A percentile compares a stretch with the other conserved stretches of the same genome.
phyloP scores from a whole-genome alignment of 2,888 invertebrate genomes.

The Sphinx pinastri region DNA sequence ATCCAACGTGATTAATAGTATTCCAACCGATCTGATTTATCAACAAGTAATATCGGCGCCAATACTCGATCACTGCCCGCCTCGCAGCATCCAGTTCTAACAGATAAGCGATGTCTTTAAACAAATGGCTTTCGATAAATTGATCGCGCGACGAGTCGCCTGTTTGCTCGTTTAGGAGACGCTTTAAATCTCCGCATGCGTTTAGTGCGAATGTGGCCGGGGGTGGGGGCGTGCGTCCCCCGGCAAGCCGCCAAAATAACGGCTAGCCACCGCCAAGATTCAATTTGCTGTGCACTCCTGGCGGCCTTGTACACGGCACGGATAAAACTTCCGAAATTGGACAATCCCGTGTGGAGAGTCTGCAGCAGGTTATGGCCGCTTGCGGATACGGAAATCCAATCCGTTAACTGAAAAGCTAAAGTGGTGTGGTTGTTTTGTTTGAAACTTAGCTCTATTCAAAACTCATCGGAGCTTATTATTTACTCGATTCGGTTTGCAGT shows the following conservation, averaged over 20 bases:
- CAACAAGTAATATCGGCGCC: conserved; percentile 12
- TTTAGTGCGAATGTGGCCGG: background rate
- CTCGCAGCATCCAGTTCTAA: background rate
- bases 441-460: background rate
- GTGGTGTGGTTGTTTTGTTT: background rate
- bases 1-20: background rate
- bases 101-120: conserved; percentile 29
- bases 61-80: conserved; percentile 11
- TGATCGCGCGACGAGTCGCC: conserved; percentile 28
- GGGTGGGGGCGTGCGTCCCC: background rate
- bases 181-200: conserved; percentile 22
- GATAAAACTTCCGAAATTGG: conserved; percentile 66
- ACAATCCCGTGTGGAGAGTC: conserved; percentile 43
- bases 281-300: conserved; percentile 65
- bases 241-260: conserved; percentile 47
- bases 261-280: conserved; percentile 61
- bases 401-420: conserved; percentile 11
- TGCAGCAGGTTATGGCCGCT: background rate
- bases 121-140: conserved; percentile 37
- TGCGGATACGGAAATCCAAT: background rate
- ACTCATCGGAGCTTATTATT: background rate
- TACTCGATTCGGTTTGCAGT: background rate
- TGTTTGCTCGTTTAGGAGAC: conserved; percentile 31
- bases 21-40: conserved; percentile 11
- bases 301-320: conserved; percentile 47